A percentile compares a stretch with the other conserved stretches of the same genome.
Conservation (phyloP, 2,797 vertebrate genomes). For the Sebastes kiyomatsui region DNA sequence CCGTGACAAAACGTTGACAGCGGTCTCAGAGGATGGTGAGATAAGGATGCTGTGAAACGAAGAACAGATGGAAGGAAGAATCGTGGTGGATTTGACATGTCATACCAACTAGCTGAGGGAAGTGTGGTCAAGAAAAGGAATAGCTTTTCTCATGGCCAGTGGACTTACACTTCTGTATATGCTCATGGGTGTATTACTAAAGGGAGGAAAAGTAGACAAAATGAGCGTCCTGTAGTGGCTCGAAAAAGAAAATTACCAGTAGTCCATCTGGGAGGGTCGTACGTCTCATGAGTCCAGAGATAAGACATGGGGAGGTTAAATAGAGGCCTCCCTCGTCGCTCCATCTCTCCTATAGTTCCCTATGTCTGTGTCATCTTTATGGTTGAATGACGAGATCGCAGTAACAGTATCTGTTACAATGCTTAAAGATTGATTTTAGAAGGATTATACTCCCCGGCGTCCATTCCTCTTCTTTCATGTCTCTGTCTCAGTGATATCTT, state of each 20-base stretch:
- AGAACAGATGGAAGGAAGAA: neutral
- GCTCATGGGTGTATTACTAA: neutral
- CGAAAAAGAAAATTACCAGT: conserved; percentile 3
- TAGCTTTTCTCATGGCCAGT: neutral
- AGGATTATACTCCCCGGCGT: neutral
- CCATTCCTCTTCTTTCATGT: neutral
- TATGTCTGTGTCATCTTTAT: conserved; percentile 5
- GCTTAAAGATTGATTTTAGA: conserved; percentile 1
- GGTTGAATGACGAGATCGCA: neutral
- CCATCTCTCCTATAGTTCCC: neutral
- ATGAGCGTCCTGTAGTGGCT: neutral
- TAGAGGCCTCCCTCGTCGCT: neutral
- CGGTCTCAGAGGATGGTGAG: neutral
- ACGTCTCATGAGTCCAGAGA: conserved; percentile 3
- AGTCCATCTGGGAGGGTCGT: neutral
- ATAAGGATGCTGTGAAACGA: neutral
- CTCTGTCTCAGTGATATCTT: conserved; percentile 10
- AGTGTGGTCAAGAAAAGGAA: neutral
- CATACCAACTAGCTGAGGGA: neutral
- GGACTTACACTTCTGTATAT: neutral
- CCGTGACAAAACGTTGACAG: neutral
- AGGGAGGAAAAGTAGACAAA: neutral
- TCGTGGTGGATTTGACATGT: neutral
- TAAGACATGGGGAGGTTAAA: neutral
- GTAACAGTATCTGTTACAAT: neutral